A percentile compares a stretch with the other conserved stretches of the same genome.
phyloP scores from a whole-genome alignment of 2,888 invertebrate species.

The Morpho deidamia region DNA sequence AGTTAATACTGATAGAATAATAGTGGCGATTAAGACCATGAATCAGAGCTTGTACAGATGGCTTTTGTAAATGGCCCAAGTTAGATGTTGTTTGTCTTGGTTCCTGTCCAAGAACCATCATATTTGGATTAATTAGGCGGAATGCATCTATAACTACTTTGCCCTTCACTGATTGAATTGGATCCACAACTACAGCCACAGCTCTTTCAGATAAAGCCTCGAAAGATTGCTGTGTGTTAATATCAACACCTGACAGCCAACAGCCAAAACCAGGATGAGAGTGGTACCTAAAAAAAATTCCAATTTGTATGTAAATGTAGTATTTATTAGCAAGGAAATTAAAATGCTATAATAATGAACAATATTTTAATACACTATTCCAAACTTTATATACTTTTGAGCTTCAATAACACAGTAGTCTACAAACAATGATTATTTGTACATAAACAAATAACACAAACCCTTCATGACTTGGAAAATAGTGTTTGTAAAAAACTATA shows the following conservation, averaged over 20 bases:
- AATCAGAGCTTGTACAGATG: slow-evolving; percentile 98
- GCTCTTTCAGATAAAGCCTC: slow-evolving; percentile 98
- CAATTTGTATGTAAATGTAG: too few species aligned
- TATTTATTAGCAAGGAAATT: too few species aligned
- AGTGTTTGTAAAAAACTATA: too few species aligned
- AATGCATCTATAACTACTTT: slow-evolving; percentile 99
- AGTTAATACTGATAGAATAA: slow-evolving; percentile 99
- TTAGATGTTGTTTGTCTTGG: slow-evolving; percentile 99
- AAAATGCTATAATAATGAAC: too few species aligned
- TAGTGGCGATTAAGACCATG: slow-evolving; percentile 99
- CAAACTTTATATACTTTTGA: too few species aligned
- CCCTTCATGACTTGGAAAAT: too few species aligned
- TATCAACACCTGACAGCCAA: slow-evolving; percentile 99
- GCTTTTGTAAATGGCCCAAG: slow-evolving; percentile 98
- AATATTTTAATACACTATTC: too few species aligned
- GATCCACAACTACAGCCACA: slow-evolving; percentile 99
- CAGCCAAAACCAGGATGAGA: slow-evolving; percentile 99
- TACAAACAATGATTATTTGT: too few species aligned
- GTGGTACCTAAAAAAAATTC: slow-evolving; percentile 85
- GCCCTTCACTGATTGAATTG: slow-evolving; percentile 99
- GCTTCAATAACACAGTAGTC: too few species aligned
- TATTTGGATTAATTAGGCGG: slow-evolving; percentile 98
- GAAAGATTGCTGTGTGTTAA: slow-evolving; percentile 99
- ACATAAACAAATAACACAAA: background rate
- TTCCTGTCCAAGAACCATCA: slow-evolving; percentile 99